Conservation (phyloP, 2,113 vertebrate genomes). For the Sardina pilchardus region DNA sequence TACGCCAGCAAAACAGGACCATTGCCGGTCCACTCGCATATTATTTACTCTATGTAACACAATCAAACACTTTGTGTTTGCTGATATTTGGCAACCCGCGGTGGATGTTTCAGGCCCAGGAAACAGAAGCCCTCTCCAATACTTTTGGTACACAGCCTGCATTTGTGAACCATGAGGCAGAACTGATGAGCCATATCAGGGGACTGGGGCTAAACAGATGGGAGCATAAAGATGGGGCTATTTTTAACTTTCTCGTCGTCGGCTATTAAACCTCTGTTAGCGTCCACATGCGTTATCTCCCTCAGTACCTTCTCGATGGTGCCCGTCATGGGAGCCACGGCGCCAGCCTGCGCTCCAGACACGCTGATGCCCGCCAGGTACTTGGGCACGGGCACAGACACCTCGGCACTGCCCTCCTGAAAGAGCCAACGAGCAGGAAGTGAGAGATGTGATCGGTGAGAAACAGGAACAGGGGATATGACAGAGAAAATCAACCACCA, state of each 20-base stretch:
- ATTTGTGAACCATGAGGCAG: not conserved
- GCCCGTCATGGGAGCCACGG: conserved; percentile 93
- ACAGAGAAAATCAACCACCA: not conserved
- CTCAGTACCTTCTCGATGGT: conserved; percentile 91
- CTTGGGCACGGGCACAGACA: conserved; percentile 84
- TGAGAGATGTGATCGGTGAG: conserved; percentile 25
- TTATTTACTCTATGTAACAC: not conserved
- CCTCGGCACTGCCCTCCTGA: conserved; percentile 81
- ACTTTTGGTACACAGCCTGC: not conserved
- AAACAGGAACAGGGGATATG: not conserved
- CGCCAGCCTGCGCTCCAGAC: conserved; percentile 71
- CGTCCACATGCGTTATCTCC: not conserved
- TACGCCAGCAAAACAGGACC: not conserved
- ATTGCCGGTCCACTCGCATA: not conserved
- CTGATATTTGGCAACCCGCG: not conserved
- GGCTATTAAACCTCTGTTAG: not conserved
- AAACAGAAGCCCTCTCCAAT: not conserved
- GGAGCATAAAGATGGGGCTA: not conserved
- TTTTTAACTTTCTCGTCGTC: not conserved
- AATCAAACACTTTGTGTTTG: conserved; percentile 9
- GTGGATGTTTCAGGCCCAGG: not conserved
- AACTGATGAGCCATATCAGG: not conserved
- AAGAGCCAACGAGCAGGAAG: conserved; percentile 11
- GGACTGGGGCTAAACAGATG: not conserved
- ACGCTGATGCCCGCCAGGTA: conserved; percentile 78